These are phyloP conservation scores for Dusona sp. DNA, from an alignment of 2,888 invertebrate species.

Conservation along the genomic window DNA sequence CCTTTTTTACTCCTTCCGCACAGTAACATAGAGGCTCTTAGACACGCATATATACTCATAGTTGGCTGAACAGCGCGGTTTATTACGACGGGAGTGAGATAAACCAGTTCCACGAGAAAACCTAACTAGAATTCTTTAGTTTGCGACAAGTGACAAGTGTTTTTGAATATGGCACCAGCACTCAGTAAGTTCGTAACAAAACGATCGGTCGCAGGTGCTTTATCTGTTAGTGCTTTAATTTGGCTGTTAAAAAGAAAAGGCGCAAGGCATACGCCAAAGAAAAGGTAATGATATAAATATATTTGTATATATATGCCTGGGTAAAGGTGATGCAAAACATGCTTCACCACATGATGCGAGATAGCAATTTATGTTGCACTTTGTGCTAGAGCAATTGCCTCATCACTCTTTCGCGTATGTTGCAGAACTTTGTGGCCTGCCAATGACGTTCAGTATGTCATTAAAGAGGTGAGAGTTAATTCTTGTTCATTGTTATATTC, in stretches of 20 bases:
- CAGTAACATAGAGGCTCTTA: background rate
- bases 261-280: constrained; percentile 70
- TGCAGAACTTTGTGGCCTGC: constrained; percentile 87
- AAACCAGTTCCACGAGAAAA: background rate
- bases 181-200: constrained; percentile 91
- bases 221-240: constrained; percentile 86
- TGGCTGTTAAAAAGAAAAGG: constrained; percentile 79
- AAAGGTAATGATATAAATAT: constrained; percentile 63
- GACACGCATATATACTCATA: background rate
- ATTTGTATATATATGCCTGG: too few species aligned
- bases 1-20: constrained; percentile 22
- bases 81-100: constrained; percentile 37
- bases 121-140: background rate
- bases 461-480: constrained; percentile 86
- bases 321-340: background rate
- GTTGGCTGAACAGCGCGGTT: constrained; percentile 19
- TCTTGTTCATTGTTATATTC: background rate
- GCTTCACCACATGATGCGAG: background rate
- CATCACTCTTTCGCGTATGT: constrained; percentile 66
- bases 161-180: constrained; percentile 89
- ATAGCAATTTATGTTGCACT: background rate
- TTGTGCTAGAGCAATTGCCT: constrained; percentile 20
- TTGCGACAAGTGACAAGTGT: constrained; percentile 14
- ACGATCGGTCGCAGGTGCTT: constrained; percentile 88
- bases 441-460: constrained; percentile 92